phyloP scores from a whole-genome alignment of 2,113 vertebrate species.

The Dolichotis patagonum region DNA sequence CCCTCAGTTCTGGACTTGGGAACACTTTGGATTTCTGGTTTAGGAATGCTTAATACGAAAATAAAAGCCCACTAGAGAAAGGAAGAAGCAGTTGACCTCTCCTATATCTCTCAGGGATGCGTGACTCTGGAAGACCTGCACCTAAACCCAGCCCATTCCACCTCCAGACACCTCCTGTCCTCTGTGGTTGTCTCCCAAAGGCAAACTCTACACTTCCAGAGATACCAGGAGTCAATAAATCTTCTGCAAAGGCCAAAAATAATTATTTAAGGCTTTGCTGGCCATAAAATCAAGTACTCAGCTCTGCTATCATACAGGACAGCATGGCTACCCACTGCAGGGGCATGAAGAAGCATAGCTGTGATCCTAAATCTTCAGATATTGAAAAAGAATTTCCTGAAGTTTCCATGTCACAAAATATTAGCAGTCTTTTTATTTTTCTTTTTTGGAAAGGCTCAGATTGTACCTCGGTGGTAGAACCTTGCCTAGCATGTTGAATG shows the following conservation, averaged over 20 bases:
- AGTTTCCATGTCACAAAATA: background rate
- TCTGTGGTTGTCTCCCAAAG: background rate
- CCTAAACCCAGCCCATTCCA: background rate
- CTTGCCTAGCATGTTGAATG: background rate
- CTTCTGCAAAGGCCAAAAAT: background rate
- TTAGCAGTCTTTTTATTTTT: background rate
- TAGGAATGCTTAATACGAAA: background rate
- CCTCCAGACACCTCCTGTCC: background rate
- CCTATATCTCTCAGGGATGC: rapidly evolving
- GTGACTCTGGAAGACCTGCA: background rate
- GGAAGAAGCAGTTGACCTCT: background rate
- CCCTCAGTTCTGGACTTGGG: background rate
- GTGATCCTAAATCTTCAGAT: background rate
- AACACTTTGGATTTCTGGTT: background rate
- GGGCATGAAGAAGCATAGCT: rapidly evolving
- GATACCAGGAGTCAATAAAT: background rate
- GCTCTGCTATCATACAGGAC: background rate
- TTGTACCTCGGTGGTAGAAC: background rate
- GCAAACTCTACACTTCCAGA: background rate
- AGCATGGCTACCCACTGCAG: background rate
- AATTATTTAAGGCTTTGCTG: background rate
- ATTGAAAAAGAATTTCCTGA: background rate
- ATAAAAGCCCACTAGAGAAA: background rate
- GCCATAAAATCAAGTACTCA: background rate
- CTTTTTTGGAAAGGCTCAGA: background rate